Evolutionary conservation across 2,888 invertebrate species (phyloP).

Genomic region (Gnatocerus cornutus): DNA sequence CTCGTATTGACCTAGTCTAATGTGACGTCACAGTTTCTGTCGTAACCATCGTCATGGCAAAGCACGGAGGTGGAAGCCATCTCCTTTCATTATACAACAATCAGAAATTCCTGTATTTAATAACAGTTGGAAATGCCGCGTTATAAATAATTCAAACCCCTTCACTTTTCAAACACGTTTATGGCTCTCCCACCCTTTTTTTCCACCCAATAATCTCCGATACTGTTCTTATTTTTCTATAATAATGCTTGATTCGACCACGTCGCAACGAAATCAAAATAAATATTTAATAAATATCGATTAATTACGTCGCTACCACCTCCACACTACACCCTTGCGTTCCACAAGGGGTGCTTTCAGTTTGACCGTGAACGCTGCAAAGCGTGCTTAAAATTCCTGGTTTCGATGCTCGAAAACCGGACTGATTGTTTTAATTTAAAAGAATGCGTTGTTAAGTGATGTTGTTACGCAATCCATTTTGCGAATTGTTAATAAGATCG

Average conservation of each 20-base stretch:
- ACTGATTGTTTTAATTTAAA: constrained; percentile 11
- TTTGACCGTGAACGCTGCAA: constrained; percentile 43
- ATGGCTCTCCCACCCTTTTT: not conserved
- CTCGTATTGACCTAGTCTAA: constrained; percentile 40
- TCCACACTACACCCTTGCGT: constrained; percentile 36
- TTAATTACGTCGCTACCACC: constrained; percentile 43
- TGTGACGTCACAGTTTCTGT: constrained; percentile 34
- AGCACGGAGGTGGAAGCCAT: constrained; percentile 28
- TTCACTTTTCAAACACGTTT: not conserved
- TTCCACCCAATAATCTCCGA: not conserved
- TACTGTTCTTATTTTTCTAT: not conserved
- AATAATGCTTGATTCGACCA: constrained; percentile 5
- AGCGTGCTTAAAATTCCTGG: constrained; percentile 37
- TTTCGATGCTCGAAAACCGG: constrained; percentile 8
- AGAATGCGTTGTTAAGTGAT: constrained; percentile 20
- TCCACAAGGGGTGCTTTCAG: constrained; percentile 39
- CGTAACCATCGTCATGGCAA: constrained; percentile 27
- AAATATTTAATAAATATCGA: constrained; percentile 42
- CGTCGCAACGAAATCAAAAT: constrained; percentile 3
- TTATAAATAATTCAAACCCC: constrained; percentile 23
- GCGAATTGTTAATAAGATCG: not conserved
- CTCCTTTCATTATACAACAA: constrained; percentile 10
- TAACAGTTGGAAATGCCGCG: not conserved
- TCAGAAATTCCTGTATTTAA: constrained; percentile 2
- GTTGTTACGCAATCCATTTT: constrained; percentile 2